A percentile compares a stretch with the other conserved stretches of the same genome.
phyloP scores from a whole-genome alignment of 92 coral and sea anemone genomes.

The Porites lobata region DNA sequence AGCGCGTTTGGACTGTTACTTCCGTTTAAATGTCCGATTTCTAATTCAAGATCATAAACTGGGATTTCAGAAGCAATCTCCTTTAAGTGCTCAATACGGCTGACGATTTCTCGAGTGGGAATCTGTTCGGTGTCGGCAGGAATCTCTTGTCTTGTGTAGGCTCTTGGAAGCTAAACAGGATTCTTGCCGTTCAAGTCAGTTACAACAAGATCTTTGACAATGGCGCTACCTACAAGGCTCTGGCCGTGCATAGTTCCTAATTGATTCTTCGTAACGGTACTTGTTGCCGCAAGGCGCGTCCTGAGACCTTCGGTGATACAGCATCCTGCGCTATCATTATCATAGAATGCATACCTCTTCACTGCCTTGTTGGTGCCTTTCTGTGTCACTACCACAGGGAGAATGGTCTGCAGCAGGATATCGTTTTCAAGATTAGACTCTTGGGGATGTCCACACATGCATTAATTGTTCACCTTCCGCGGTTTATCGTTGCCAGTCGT shows the following conservation, averaged over 20 bases:
- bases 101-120: constrained; percentile 62
- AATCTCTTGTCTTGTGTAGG: constrained; percentile 56
- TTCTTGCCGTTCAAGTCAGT: constrained; percentile 50
- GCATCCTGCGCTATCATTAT: constrained; percentile 73
- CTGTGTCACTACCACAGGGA: constrained; percentile 1
- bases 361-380: constrained; percentile 58
- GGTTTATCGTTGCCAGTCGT: background rate
- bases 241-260: constrained; percentile 74
- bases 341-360: background rate
- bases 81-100: constrained; percentile 51
- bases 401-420: constrained; percentile 8
- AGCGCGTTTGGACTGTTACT: too few relatives aligned
- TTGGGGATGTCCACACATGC: constrained; percentile 11
- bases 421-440: constrained; percentile 12
- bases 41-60: background rate
- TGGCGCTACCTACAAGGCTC: constrained; percentile 46
- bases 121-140: constrained; percentile 63
- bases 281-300: constrained; percentile 7
- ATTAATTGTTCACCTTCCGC: background rate
- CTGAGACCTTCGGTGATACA: constrained; percentile 67
- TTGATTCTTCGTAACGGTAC: constrained; percentile 24
- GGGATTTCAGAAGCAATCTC: constrained; percentile 58
- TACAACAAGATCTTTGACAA: constrained; percentile 43
- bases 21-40: too few relatives aligned
- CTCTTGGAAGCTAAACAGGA: constrained; percentile 45